phyloP scores from a whole-genome alignment of 2,113 vertebrate species.

The Serilophus lunatus region DNA sequence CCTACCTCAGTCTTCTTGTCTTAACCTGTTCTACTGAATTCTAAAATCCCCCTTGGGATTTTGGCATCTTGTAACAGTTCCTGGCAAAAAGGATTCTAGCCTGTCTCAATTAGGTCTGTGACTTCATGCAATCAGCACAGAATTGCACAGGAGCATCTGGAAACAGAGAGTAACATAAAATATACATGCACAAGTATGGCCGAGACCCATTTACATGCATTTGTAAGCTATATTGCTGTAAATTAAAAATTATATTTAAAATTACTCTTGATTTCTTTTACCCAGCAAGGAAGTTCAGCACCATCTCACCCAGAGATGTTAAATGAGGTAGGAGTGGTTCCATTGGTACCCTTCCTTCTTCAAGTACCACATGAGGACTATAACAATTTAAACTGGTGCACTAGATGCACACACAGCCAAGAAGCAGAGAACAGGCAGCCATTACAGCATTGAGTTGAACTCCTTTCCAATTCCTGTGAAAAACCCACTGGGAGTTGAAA shows the following conservation, averaged over 20 bases:
- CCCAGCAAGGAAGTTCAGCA: neutral
- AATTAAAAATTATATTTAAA: neutral
- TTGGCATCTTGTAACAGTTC: neutral
- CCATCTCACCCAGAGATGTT: neutral
- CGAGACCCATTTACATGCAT: neutral
- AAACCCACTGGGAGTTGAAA: neutral
- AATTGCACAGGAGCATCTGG: neutral
- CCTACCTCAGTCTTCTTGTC: neutral
- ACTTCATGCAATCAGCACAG: neutral
- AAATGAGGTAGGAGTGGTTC: neutral
- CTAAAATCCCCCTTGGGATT: neutral
- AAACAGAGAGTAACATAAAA: neutral
- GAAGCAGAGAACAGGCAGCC: neutral
- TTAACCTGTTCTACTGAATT: neutral
- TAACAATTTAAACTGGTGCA: neutral
- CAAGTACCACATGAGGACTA: neutral
- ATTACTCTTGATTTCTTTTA: neutral
- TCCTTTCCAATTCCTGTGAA: neutral
- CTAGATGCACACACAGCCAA: fast-evolving
- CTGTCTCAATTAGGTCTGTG: neutral
- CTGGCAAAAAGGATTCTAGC: neutral
- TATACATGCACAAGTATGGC: neutral
- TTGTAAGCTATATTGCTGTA: neutral
- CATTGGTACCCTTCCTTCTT: neutral
- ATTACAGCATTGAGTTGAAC: neutral